These are phyloP conservation scores for Tragelaphus scriptus DNA, from an alignment of 2,113 vertebrate genomes.

Conservation along the genomic window DNA sequence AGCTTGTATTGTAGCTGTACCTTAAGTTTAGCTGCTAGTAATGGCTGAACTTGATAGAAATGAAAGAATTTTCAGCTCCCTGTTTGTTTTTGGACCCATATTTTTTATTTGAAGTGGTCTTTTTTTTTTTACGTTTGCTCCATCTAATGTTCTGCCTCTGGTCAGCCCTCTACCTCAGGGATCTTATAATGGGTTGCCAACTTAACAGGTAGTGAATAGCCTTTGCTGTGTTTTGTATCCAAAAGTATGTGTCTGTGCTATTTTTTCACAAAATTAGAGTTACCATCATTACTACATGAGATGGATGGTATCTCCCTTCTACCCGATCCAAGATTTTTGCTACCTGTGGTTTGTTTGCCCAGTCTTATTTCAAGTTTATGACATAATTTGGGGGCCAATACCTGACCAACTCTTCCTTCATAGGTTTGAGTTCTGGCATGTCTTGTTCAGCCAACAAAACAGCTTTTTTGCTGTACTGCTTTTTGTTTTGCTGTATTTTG, in stretches of 20 bases:
- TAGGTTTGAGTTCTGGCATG: background rate
- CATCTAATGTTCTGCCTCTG: background rate
- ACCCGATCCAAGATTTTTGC: background rate
- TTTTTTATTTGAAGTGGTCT: background rate
- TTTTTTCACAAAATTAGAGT: slow-evolving; percentile 7
- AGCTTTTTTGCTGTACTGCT: background rate
- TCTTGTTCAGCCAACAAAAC: background rate
- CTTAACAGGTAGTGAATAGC: background rate
- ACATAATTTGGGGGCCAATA: background rate
- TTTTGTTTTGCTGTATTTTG: background rate
- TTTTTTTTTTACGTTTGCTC: background rate
- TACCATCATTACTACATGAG: background rate
- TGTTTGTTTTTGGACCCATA: background rate
- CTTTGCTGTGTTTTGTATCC: background rate
- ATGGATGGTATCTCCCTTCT: background rate
- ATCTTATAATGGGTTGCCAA: background rate
- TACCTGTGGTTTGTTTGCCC: background rate
- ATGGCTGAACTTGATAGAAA: slow-evolving; percentile 8
- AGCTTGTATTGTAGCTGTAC: background rate
- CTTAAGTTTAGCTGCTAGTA: background rate
- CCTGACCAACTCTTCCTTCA: background rate
- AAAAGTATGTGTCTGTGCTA: background rate
- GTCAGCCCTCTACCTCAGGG: background rate
- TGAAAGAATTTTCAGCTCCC: background rate
- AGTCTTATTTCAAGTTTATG: slow-evolving; percentile 3